phyloP scores from a whole-genome alignment of 64 coral and sea anemone species.

The Dendronephthya gigantea region DNA sequence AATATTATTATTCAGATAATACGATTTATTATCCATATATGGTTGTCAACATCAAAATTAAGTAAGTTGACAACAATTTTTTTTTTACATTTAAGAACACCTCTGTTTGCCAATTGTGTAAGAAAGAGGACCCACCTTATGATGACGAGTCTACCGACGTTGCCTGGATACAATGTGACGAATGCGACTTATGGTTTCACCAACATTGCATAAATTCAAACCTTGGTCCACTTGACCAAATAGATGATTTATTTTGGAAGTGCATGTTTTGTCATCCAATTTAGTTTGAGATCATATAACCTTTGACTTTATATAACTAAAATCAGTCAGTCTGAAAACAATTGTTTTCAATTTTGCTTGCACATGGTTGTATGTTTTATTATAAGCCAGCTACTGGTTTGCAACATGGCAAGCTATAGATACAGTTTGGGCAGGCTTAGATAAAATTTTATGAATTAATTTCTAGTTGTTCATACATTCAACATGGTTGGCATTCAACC shows the following conservation, averaged over 20 bases:
- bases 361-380: background rate
- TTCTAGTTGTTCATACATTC: background rate
- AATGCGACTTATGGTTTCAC: background rate
- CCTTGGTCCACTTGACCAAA: background rate
- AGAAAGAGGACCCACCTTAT: background rate
- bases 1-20: too few species aligned
- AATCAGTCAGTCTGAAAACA: background rate
- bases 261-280: too few species aligned
- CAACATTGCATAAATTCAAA: background rate
- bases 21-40: too few species aligned
- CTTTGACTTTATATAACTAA: too few species aligned
- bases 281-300: too few species aligned
- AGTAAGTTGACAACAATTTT: too few species aligned
- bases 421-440: background rate
- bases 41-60: too few species aligned
- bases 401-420: background rate
- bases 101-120: background rate
- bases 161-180: background rate
- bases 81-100: background rate
- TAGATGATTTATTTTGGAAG: too few species aligned
- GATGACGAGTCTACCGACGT: background rate
- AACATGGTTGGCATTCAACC: background rate
- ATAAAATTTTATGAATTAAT: background rate
- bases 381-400: background rate
- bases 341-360: background rate